Evolutionary conservation across 2,113 vertebrate species (phyloP).

Genomic region (Charina bottae): DNA sequence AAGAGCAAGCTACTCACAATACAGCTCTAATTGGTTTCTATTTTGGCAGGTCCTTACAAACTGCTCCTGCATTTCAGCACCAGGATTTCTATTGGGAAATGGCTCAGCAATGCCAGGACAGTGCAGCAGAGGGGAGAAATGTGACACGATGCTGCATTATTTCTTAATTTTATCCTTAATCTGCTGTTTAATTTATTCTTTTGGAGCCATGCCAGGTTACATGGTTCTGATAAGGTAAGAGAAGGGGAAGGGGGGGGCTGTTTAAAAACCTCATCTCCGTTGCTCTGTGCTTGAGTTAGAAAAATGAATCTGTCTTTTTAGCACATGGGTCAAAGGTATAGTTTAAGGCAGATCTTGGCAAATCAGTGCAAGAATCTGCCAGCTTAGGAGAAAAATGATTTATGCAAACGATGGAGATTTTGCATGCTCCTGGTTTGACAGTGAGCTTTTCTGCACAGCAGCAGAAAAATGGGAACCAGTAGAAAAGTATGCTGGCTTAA

Average conservation of each 20-base stretch:
- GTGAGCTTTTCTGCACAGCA: background rate
- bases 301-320: background rate
- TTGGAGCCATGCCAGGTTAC: conserved; percentile 80
- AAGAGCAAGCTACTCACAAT: background rate
- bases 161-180: conserved; percentile 72
- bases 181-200: conserved; percentile 75
- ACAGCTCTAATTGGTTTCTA: conserved; percentile 17
- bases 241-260: background rate
- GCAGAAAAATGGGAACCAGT: background rate
- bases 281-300: background rate
- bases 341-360: background rate
- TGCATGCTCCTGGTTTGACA: background rate
- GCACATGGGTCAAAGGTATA: background rate
- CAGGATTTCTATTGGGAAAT: conserved; percentile 62
- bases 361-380: background rate
- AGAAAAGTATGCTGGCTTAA: background rate
- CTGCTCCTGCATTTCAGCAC: conserved; percentile 74
- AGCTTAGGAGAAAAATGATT: background rate
- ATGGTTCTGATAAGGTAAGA: conserved; percentile 82
- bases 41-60: conserved; percentile 75
- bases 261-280: background rate
- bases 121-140: conserved; percentile 69
- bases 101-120: conserved; percentile 75
- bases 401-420: background rate
- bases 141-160: conserved; percentile 74